Base-by-base conservation (phyloP, 2,113 vertebrate genomes). In the Leptodactylus fuscus region DNA sequence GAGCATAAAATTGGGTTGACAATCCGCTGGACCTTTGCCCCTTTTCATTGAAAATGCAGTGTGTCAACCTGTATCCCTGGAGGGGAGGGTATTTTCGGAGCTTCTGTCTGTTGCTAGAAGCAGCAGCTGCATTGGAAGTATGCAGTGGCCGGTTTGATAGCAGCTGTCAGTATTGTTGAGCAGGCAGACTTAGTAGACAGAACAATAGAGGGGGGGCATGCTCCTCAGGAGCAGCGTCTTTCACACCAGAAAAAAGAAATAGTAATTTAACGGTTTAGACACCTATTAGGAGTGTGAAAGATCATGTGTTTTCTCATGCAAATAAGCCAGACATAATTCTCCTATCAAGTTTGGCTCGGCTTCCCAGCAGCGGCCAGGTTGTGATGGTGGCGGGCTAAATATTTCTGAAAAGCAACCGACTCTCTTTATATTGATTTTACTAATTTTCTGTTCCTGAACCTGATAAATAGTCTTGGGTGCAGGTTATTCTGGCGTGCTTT, bases 131-230 rank as follows among this genome's bases (percentile, higher is more conserved):
- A 62, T 76, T 0, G 55, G 86, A 91, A 89, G 90, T 91, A 91
- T 93, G 89, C 88, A 78, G 65, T 16, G 91, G 93, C 90, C 88
- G 89, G 93, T 96, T 94, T 95, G 93, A 95, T 96, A 95, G 95
- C 96, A 97, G 96, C 97, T 98, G 96, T 96, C 96, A 94, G 94
- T 94, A 96, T 96, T 96, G 95, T 97, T 95, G 93, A 94, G 95
- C 93, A 93, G 88, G 92, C 91, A 75, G 65, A 95, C 94, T 94
- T 92, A 87, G 92, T 89, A 89, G 88, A 81, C 89, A 91, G 91
- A 94, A 95, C 92, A 94, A 93, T 94, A 87, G 92, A 88, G 77
- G 38, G 48, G 51, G 92, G 86, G 88, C 88, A 85, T 73, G 92
- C 93, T 94, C 90, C 91, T 90, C 73, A 89, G 92, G 88, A 89